These are phyloP conservation scores for Masnerella sp. DNA, from an alignment of 2,888 invertebrate genomes.

Conservation along the genomic window DNA sequence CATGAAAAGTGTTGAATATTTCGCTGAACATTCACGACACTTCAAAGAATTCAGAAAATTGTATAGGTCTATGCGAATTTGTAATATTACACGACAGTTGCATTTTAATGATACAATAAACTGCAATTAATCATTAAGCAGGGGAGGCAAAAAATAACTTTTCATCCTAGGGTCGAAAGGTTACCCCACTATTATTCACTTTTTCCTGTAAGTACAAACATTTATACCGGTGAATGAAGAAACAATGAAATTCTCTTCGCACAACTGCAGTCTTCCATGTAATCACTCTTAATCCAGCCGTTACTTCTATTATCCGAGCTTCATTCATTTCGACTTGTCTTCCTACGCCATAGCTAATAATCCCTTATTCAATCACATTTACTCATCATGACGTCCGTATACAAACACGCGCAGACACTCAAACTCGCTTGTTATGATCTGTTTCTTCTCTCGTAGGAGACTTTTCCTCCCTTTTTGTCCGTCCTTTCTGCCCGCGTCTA, in stretches of 20 bases:
- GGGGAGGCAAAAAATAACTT: too few relatives aligned
- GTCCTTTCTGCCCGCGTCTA: slow-evolving; percentile 64
- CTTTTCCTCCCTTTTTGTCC: slow-evolving; percentile 43
- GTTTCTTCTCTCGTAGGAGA: slow-evolving; percentile 26
- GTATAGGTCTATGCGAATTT: background rate
- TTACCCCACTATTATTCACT: too few relatives aligned
- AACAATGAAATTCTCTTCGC: too few relatives aligned
- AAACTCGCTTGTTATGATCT: slow-evolving; percentile 34
- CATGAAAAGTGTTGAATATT: slow-evolving; percentile 24
- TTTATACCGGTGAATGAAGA: too few relatives aligned
- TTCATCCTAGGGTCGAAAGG: too few relatives aligned
- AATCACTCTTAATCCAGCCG: background rate
- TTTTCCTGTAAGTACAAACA: too few relatives aligned
- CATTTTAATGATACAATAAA: too few relatives aligned
- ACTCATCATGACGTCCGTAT: slow-evolving; percentile 28
- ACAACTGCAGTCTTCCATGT: too few relatives aligned
- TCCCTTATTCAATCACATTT: slow-evolving; percentile 37
- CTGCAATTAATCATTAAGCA: too few relatives aligned
- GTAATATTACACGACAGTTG: background rate
- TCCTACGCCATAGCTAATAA: slow-evolving; percentile 38
- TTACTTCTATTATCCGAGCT: slow-evolving; percentile 1
- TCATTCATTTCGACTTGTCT: slow-evolving; percentile 21
- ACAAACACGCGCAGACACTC: slow-evolving; percentile 6
- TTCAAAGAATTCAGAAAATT: background rate
- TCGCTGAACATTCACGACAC: slow-evolving; percentile 8